Evolutionary conservation across 2,797 vertebrate genomes (phyloP).

Genomic region (Hylomyscus alleni): DNA sequence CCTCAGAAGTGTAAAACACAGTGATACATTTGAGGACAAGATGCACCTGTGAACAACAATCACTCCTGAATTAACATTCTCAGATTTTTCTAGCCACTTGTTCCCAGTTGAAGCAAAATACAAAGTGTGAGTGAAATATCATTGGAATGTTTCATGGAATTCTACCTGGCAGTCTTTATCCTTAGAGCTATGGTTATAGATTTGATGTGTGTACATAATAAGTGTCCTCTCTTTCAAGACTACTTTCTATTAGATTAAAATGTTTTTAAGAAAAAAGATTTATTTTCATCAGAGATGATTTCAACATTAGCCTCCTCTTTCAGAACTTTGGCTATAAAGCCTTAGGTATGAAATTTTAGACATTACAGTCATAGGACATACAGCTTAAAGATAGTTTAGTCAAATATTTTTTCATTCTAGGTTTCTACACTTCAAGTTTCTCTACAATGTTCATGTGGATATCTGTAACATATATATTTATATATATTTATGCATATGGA

Average conservation of each 20-base stretch:
- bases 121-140: slow-evolving; percentile 15
- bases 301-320: background rate
- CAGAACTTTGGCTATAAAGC: background rate
- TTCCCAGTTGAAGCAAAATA: slow-evolving; percentile 59
- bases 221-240: background rate
- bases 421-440: slow-evolving; percentile 58
- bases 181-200: background rate
- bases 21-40: slow-evolving; percentile 60
- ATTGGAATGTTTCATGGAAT: slow-evolving; percentile 38
- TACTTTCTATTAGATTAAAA: slow-evolving; percentile 49
- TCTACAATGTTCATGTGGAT: background rate
- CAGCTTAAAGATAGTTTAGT: slow-evolving; percentile 35
- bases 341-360: slow-evolving; percentile 40
- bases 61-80: slow-evolving; percentile 59
- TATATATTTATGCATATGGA: background rate
- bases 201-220: background rate
- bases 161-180: slow-evolving; percentile 39
- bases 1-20: slow-evolving; percentile 61
- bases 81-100: slow-evolving; percentile 49
- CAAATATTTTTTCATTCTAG: slow-evolving; percentile 50
- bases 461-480: background rate
- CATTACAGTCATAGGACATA: background rate
- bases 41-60: slow-evolving; percentile 56
- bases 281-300: slow-evolving; percentile 37
- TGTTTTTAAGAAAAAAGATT: slow-evolving; percentile 5